Evolutionary conservation across 2,113 vertebrate genomes (phyloP), one percentile per base, ranked within the genome.

Genomic region (Rissa tridactyla): DNA sequence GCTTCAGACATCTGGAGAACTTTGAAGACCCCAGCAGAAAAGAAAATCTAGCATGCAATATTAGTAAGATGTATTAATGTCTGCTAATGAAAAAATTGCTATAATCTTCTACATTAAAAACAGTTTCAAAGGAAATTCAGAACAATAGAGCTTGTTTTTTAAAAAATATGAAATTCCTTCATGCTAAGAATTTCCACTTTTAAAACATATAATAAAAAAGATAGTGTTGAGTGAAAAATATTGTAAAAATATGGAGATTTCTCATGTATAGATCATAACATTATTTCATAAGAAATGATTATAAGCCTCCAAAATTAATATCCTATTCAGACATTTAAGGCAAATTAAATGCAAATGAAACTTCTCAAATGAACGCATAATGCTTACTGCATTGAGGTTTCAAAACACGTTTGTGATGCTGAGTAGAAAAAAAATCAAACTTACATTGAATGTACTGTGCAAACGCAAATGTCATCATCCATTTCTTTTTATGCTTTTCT

Each of bases 281-380:
- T 81, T 94, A 81, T 93, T 95, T 92, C 29, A 62, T 58, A 88
- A 75, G 52, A 87, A 96, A 81, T 81, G 4, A 91, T 92, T 91
- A 29, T 87, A 86, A 79, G 13, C 51, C 22, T 96, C 68, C 65
- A 83, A 92, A 97, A 95, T 97, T 88, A 97, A 94, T 96, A 96
- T 81, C 71, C 21, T 90, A 90, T 95, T 68, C 61, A 91, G 26
- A 23, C 6, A 94, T 70, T 92, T 84, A 91, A 96, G 49, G 85
- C 64, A 94, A 96, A 97, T 97, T 77, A 96, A 91, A 97, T 97
- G 95, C 92, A 97, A 97, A 97, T 96, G 86, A 79, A 91, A 90
- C 44, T 82, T 34, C 71, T 90, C 85, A 94, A 94, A 96, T 88
- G 88, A 96, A 70, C 8, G 4, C 68, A 82, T 91, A 94, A 91